A percentile compares a stretch with the other conserved stretches of the same genome.
Conservation (phyloP, 2,888 invertebrate genomes). For the Andrena dorsata region DNA sequence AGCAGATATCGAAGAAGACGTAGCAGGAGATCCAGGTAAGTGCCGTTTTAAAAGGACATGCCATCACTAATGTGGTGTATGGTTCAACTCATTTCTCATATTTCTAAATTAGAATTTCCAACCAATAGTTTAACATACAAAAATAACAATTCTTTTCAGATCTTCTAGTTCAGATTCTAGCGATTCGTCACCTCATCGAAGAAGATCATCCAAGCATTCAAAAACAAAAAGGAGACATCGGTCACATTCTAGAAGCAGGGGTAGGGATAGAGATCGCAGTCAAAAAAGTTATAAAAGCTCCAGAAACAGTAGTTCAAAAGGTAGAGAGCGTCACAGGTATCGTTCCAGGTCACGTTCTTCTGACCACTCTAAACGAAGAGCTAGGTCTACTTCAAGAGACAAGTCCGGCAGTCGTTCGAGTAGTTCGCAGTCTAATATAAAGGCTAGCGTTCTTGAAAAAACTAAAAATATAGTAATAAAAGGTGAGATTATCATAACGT, state of each 20-base stretch:
- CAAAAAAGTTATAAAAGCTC: slow-evolving; percentile 78
- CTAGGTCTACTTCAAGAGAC: slow-evolving; percentile 80
- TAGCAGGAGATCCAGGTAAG: slow-evolving; percentile 73
- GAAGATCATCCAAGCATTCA: slow-evolving; percentile 77
- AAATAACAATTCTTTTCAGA: slow-evolving; percentile 61
- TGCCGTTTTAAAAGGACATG: not conserved
- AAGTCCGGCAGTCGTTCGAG: slow-evolving; percentile 82
- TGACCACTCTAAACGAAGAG: slow-evolving; percentile 74
- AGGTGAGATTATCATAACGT: slow-evolving; percentile 68
- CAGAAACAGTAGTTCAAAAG: slow-evolving; percentile 77
- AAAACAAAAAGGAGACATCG: slow-evolving; percentile 79
- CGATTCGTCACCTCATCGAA: slow-evolving; percentile 79
- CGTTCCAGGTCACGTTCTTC: slow-evolving; percentile 78
- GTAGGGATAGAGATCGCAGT: slow-evolving; percentile 74
- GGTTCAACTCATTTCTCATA: not conserved
- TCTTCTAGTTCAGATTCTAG: slow-evolving; percentile 81
- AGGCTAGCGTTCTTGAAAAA: slow-evolving; percentile 73
- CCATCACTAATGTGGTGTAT: not conserved
- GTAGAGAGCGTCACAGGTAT: slow-evolving; percentile 78
- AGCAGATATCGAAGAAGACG: slow-evolving; percentile 79
- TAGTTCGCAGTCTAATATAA: slow-evolving; percentile 79
- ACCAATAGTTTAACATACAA: not conserved
- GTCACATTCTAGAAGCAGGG: slow-evolving; percentile 80
- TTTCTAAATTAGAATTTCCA: too few relatives aligned
- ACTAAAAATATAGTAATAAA: slow-evolving; percentile 65